Base-by-base conservation (phyloP, 1,140 invertebrate genomes). In the Samia ricini region DNA sequence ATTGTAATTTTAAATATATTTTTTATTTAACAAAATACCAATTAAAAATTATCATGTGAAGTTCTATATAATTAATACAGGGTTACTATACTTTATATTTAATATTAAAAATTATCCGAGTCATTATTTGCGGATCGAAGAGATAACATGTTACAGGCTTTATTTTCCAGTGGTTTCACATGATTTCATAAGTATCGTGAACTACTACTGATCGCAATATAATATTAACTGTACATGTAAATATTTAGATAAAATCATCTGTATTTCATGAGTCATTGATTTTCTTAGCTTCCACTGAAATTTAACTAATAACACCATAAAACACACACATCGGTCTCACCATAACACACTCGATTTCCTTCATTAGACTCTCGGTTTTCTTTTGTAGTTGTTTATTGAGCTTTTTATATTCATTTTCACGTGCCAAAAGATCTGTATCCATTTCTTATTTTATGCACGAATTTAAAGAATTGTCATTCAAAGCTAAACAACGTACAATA, bases 361-460 rank as follows among this genome's bases (percentile, higher is more conserved):
- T 88, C 80, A 89, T 88, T 50, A 89, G 73, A 57, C 76, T 87
- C 61, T 83, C 79, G 24, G 85, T 87, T 76, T 88, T 88, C 68
- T 83, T 85, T 62, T 87, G 84, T 50, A 89, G 67, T 69, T 89
- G 83, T 60, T 83, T 88, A 61, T 89, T 89, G 0, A 89, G 74
- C 58, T 87, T 89, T 62, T 85, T 88, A 60, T 86, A 89, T 67
- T 89, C 85, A 72, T 86, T 79, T 69, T 89, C 87, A 49, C 84
- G 76, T 7, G 84, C 87, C 72, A 89, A 63, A 48, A 89, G 72
- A 18, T 85, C 77, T 18, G 80, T 74, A 63, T 89, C 84, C 85
- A 89, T 88, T 60, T 64, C 75, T 60, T 49, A 56, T 20, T 19
- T 23, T 59, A 59, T 57, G 51, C 15, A 18, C n/a, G 50, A 52